phyloP scores from a whole-genome alignment of 2,113 vertebrate genomes.

The Colinus virginianus region DNA sequence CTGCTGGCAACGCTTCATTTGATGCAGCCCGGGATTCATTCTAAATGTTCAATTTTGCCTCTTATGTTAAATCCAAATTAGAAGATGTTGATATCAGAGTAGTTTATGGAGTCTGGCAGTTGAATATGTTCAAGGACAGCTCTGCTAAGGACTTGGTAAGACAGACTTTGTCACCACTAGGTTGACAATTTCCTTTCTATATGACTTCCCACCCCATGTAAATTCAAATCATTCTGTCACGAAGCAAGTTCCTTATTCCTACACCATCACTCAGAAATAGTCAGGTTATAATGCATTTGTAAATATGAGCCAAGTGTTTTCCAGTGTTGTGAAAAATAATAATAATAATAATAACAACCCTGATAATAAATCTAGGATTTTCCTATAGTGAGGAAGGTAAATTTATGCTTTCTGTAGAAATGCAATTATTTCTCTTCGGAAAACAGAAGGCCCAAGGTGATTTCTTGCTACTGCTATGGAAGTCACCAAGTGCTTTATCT shows the following conservation, averaged over 20 bases:
- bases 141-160: not conserved
- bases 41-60: not conserved
- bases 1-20: no score
- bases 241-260: not conserved
- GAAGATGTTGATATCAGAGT: not conserved
- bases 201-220: not conserved
- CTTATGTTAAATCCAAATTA: not conserved
- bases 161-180: not conserved
- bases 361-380: not conserved
- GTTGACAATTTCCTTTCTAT: not conserved
- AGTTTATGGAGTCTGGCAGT: not conserved
- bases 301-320: not conserved
- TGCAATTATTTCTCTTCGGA: not conserved
- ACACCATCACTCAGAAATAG: not conserved
- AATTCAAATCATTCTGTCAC: not conserved
- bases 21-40: not conserved
- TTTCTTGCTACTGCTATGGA: not conserved
- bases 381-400: not conserved
- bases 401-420: not conserved
- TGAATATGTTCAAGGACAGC: not conserved
- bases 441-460: not conserved
- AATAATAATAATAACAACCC: not conserved
- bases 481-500: not conserved
- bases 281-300: not conserved
- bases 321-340: not conserved